These are phyloP conservation scores for Uloborus plumipes DNA, from an alignment of 2,888 invertebrate species.

Conservation along the genomic window DNA sequence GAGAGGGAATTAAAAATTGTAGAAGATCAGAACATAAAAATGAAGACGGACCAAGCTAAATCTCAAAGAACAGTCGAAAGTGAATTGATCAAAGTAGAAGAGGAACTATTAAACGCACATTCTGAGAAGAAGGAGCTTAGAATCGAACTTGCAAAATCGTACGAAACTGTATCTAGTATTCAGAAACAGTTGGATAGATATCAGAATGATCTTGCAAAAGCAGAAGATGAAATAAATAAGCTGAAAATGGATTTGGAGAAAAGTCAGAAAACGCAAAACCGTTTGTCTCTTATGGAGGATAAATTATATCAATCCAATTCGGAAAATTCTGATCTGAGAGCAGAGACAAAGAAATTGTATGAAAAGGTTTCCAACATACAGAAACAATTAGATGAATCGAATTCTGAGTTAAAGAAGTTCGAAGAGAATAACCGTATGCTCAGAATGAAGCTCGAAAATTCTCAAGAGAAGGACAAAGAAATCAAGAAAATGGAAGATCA, in stretches of 20 bases:
- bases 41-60: constrained; percentile 56
- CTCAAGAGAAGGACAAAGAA: constrained; percentile 56
- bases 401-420: constrained; percentile 50
- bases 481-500: constrained; percentile 59
- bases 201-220: constrained; percentile 47
- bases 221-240: constrained; percentile 55
- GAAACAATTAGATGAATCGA: constrained; percentile 49
- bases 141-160: constrained; percentile 59
- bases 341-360: constrained; percentile 55
- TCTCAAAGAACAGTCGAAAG: constrained; percentile 62
- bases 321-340: constrained; percentile 52
- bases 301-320: constrained; percentile 53
- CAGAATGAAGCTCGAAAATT: constrained; percentile 52
- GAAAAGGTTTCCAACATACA: constrained; percentile 54
- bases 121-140: constrained; percentile 59
- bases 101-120: constrained; percentile 56
- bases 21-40: constrained; percentile 54
- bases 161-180: constrained; percentile 51
- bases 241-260: constrained; percentile 55
- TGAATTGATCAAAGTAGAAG: constrained; percentile 60
- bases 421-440: constrained; percentile 57
- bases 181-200: constrained; percentile 59
- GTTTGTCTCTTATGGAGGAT: constrained; percentile 47
- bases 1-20: constrained; percentile 56
- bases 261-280: constrained; percentile 39